These are phyloP conservation scores for Craseonycteris thonglongyai DNA, from an alignment of 2,113 vertebrate species.

Conservation along the genomic window DNA sequence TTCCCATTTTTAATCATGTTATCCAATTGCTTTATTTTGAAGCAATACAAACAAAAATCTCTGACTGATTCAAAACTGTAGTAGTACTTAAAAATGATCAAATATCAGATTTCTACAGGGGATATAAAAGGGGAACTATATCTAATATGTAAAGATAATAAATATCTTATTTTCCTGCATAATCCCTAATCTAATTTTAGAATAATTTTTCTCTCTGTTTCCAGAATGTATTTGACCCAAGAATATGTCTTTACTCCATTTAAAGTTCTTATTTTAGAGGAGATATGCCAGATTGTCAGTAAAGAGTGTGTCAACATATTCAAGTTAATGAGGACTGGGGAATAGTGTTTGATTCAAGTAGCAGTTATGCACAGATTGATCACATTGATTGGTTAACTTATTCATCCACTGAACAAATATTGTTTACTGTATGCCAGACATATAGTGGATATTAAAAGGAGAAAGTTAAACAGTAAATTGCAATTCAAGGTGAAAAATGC, in stretches of 20 bases:
- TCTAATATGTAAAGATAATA: neutral
- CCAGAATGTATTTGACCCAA: neutral
- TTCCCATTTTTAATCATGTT: neutral
- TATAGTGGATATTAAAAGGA: neutral
- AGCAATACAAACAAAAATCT: neutral
- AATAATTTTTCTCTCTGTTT: neutral
- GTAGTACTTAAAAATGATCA: neutral
- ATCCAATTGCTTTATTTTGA: neutral
- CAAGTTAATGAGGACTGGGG: neutral
- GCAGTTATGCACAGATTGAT: neutral
- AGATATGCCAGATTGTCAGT: neutral
- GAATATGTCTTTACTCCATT: neutral
- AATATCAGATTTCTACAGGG: neutral
- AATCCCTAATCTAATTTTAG: neutral
- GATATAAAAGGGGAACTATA: neutral
- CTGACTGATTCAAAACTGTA: neutral
- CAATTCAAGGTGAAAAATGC: neutral
- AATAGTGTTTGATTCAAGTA: neutral
- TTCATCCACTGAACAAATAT: neutral
- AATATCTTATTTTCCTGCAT: neutral
- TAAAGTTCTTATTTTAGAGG: neutral
- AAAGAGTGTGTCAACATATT: neutral
- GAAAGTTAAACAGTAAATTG: neutral
- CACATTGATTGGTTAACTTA: neutral
- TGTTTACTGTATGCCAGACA: neutral